A percentile compares a stretch with the other conserved stretches of the same genome.
Conservation (phyloP, 2,888 invertebrate genomes). For the Nomada fucata region DNA sequence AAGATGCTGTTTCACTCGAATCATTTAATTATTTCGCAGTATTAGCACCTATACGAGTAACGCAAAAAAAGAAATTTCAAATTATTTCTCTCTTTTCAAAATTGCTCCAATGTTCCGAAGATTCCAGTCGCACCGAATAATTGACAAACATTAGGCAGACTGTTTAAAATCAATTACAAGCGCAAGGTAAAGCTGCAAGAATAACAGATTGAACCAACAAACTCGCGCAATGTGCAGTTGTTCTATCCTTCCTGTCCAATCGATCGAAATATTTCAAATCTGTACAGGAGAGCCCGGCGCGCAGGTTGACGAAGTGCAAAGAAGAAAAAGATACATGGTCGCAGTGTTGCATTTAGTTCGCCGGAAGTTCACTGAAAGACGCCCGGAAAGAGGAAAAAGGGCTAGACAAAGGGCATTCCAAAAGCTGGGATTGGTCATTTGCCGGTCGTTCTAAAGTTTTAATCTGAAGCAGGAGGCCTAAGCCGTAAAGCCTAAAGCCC, state of each 20-base stretch:
- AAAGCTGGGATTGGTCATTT: constrained; percentile 60
- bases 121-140: too few relatives aligned
- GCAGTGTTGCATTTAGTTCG: constrained; percentile 21
- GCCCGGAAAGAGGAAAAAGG: constrained; percentile 47
- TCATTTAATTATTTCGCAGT: too few relatives aligned
- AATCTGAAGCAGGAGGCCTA: constrained; percentile 74
- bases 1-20: too few relatives aligned
- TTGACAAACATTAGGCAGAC: too few relatives aligned
- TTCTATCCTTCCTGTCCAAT: too few relatives aligned
- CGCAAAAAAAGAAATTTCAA: too few relatives aligned
- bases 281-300: not conserved
- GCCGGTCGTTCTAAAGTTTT: constrained; percentile 72
- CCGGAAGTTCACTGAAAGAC: constrained; percentile 62
- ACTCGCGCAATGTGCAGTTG: not conserved
- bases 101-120: too few relatives aligned
- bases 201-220: too few relatives aligned
- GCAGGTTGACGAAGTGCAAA: not conserved
- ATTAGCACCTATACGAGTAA: too few relatives aligned
- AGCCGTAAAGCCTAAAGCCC: constrained; percentile 80
- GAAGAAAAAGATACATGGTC: not conserved
- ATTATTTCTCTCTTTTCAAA: too few relatives aligned
- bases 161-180: not conserved
- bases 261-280: not conserved
- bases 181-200: not conserved
- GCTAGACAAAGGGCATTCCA: constrained; percentile 47